A percentile compares a stretch with the other conserved stretches of the same genome.
Conservation (phyloP, 2,797 vertebrate species). For the Acomys russatus region DNA sequence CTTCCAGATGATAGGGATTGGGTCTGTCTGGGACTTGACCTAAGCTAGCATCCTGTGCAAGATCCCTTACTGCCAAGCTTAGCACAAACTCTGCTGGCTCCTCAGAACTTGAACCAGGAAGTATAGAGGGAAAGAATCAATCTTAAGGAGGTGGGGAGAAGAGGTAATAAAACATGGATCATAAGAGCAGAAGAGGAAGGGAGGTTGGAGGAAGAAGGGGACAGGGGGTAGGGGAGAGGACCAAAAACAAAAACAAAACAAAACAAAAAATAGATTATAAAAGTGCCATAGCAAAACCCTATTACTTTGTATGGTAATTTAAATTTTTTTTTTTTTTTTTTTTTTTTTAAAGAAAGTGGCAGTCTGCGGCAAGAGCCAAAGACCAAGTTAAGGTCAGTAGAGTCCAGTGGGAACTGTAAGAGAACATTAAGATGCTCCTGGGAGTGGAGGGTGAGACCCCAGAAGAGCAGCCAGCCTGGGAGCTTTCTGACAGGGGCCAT, state of each 20-base stretch:
- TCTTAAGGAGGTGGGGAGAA: neutral
- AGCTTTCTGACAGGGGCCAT: neutral
- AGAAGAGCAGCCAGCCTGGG: neutral
- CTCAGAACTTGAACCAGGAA: neutral
- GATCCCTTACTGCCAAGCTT: neutral
- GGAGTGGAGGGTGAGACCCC: neutral
- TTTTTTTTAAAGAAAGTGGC: neutral
- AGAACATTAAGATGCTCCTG: neutral
- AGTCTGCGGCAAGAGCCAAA: neutral
- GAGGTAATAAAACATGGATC: neutral
- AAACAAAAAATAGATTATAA: neutral
- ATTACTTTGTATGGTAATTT: neutral
- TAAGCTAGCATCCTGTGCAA: neutral
- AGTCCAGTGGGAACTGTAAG: too few relatives aligned
- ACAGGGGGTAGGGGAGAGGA: neutral
- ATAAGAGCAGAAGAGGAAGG: neutral
- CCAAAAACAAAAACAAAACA: neutral
- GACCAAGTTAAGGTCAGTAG: neutral
- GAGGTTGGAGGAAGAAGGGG: neutral
- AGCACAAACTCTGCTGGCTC: neutral
- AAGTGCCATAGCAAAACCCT: neutral
- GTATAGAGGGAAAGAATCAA: neutral
- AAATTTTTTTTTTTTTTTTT: too few relatives aligned
- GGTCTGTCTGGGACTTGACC: neutral
- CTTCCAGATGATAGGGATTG: neutral